phyloP scores from a whole-genome alignment of 1,140 invertebrate species.

The Ctenoplectra terminalis region DNA sequence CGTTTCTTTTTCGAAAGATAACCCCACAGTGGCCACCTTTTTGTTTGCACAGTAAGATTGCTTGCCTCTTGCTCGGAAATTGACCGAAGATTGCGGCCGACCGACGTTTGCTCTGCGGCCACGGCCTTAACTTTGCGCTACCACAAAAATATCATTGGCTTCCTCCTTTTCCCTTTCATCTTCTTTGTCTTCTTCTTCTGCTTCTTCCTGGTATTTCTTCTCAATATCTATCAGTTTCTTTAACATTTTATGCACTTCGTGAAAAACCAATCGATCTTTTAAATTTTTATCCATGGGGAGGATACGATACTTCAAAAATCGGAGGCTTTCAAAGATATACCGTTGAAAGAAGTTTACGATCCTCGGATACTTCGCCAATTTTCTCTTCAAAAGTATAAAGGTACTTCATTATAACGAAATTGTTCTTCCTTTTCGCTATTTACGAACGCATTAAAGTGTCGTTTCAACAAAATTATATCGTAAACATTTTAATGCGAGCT shows the following conservation, averaged over 20 bases:
- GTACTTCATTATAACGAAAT: not conserved
- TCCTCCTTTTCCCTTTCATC: constrained; percentile 51
- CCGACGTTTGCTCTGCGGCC: constrained; percentile 76
- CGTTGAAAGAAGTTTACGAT: too few relatives aligned
- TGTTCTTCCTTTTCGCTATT: too few relatives aligned
- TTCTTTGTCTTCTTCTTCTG: constrained; percentile 13
- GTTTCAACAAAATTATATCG: constrained; percentile 40
- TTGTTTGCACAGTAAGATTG: constrained; percentile 75
- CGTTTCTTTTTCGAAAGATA: constrained; percentile 63
- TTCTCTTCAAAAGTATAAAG: too few relatives aligned
- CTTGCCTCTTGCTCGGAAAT: constrained; percentile 74
- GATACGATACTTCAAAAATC: not conserved
- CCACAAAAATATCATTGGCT: constrained; percentile 77
- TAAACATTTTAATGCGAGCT: constrained; percentile 52
- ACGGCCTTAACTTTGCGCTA: constrained; percentile 71
- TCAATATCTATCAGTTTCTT: constrained; percentile 46
- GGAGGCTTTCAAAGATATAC: too few relatives aligned
- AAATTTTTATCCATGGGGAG: not conserved
- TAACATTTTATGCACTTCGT: not conserved
- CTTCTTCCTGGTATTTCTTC: constrained; percentile 31
- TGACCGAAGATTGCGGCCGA: constrained; percentile 79
- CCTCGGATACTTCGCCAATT: too few relatives aligned
- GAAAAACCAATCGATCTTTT: constrained; percentile 36
- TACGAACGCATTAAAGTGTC: not conserved
- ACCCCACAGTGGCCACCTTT: constrained; percentile 69